Conservation (phyloP, 2,888 invertebrate genomes). For the Lycocerus yunnanus region DNA sequence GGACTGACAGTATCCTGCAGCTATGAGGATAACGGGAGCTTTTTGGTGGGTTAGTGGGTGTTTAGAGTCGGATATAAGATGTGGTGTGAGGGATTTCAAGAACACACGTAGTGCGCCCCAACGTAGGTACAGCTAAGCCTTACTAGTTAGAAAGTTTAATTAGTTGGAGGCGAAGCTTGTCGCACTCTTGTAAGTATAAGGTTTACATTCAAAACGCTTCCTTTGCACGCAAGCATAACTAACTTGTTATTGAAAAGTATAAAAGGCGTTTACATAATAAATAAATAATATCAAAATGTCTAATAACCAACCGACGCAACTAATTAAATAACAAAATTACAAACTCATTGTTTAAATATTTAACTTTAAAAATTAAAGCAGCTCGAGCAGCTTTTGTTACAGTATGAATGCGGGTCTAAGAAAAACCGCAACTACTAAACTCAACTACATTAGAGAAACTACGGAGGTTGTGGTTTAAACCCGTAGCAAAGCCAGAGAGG, state of each 20-base stretch:
- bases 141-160: constrained; percentile 58
- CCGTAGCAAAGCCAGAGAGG: constrained; percentile 39
- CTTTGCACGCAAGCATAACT: constrained; percentile 2
- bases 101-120: constrained; percentile 38
- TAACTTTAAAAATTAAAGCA: neutral
- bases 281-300: neutral
- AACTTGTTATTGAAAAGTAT: constrained; percentile 3
- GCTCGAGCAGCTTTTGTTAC: neutral
- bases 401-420: constrained; percentile 29
- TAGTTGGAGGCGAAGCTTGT: constrained; percentile 55
- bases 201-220: constrained; percentile 37
- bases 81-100: constrained; percentile 27
- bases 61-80: constrained; percentile 31
- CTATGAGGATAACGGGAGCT: constrained; percentile 49
- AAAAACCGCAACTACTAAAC: constrained; percentile 47
- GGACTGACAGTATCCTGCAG: constrained; percentile 53
- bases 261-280: neutral
- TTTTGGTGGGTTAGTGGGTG: constrained; percentile 28
- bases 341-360: neutral
- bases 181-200: constrained; percentile 52
- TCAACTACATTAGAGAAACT: constrained; percentile 41
- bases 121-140: constrained; percentile 51
- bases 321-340: neutral
- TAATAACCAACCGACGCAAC: neutral
- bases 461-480: constrained; percentile 38